Evolutionary conservation across 2,888 invertebrate genomes (phyloP), one percentile per base, ranked within the genome.

Genomic region (Nasonia oneida): DNA sequence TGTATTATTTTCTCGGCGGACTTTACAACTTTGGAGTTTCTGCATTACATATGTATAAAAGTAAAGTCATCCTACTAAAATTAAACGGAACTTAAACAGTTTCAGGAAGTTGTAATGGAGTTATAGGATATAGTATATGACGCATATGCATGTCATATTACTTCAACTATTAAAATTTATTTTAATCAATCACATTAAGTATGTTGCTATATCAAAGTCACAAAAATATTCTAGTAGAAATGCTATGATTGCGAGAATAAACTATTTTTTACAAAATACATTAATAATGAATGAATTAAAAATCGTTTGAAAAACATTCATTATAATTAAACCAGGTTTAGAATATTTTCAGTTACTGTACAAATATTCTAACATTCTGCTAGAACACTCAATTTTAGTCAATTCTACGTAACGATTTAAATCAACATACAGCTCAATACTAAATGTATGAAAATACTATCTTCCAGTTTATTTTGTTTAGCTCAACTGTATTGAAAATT

Each of bases 361-460:
- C 3, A 12, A 50, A 50, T 50, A 14, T 15, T 15, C 14, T 14
- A 50, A 50, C 2, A 50, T 50, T 50, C 50, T 50, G 14, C 12
- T 50, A 50, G 14, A 50, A 50, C 50, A 50, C 14, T 50, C 14
- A 3, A 14, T 50, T 50, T 14, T 4, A 50, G 47, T 47, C 57
- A n/a, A 6, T 57, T 18, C 14, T 57, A 57, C n/a, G n/a, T 8
- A 57, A 57, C 8, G 14, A 57, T 8, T 57, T 3, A 57, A 57
- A n/a, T 57, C 14, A 61, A 61, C 8, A 23, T 61, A 23, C 23
- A 61, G 61, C 5, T 23, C 61, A 61, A 47, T 64, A 61, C 29
- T 42, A 73, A 67, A 79, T 42, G 15, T 70, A 76, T 80, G 29
- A 75, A 12, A 23, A 74, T 67, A 76, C 71, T 77, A 80, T 67